Conservation (phyloP, 2,888 invertebrate genomes). For the Athalia rosae region DNA sequence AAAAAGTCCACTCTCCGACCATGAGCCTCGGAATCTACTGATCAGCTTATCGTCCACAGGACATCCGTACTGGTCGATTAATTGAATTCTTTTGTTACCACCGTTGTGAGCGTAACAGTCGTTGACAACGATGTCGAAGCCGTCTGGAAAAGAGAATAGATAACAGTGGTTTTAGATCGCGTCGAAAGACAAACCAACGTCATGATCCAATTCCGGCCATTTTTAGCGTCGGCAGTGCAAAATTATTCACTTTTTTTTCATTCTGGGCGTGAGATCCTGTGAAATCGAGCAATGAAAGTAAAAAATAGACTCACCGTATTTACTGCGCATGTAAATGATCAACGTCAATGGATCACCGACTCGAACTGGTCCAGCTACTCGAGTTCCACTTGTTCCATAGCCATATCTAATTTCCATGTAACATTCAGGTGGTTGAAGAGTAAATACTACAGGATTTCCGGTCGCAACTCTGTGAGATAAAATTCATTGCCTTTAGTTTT, state of each 20-base stretch:
- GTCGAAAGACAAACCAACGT: conserved; percentile 8
- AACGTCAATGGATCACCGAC: conserved; percentile 94
- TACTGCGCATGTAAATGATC: conserved; percentile 95
- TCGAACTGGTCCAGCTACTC: conserved; percentile 91
- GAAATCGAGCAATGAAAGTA: background rate
- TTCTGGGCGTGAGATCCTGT: background rate
- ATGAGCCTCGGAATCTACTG: conserved; percentile 93
- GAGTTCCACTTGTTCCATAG: conserved; percentile 89
- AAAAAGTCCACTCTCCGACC: conserved; percentile 92
- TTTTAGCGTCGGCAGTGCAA: background rate
- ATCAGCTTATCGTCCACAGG: conserved; percentile 95
- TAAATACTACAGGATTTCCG: conserved; percentile 95
- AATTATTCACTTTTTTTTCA: no score
- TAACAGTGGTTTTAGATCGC: conserved; percentile 36
- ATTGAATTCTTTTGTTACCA: conserved; percentile 91
- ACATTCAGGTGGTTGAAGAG: conserved; percentile 93
- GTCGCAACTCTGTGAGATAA: conserved; percentile 86
- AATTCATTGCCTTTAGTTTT: conserved; percentile 3
- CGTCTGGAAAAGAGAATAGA: conserved; percentile 78
- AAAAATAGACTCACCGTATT: conserved; percentile 83
- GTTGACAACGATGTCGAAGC: conserved; percentile 95
- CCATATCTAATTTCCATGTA: conserved; percentile 97
- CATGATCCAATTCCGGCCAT: background rate
- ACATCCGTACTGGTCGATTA: conserved; percentile 94
- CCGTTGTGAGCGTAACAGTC: conserved; percentile 97